Evolutionary conservation across 2,888 invertebrate genomes (phyloP), one percentile per base, ranked within the genome.

Genomic region (Orchesella flavescens): DNA sequence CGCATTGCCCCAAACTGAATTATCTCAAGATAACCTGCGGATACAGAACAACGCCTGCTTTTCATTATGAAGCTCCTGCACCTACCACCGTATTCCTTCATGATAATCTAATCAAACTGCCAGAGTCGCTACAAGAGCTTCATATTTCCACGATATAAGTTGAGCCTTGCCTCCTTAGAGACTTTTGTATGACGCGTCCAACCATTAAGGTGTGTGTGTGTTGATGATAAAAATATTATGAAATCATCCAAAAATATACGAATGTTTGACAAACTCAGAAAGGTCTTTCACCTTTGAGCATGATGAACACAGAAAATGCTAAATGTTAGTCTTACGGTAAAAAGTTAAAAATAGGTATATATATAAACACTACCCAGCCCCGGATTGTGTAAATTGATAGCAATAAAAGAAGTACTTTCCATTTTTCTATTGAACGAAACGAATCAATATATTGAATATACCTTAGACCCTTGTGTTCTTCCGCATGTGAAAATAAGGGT

Each of bases 21-120:
- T 72, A 75, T 68, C 63, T 86, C 3, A 86, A 86, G 74, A 53
- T 86, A 0, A 83, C 85, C 15, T 75, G 76, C 44, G 82, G 82
- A 65, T 69, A 17, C 43, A 68, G 55, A 19, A 34, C 12, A 10
- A 73, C 12, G 9, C 1, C 53, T 3, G 5, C 13, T 1, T 13
- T 19, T 2, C 10, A 17, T n/a, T 12, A 13, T 15, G 0, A n/a
- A 0, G 59, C 49, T n/a, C 44, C 23, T 19, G 65, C 82, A 17
- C 82, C 82, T 55, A 61, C 69, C 13, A 49, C 71, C 5, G 76
- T 76, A 1, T 82, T 82, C 23, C 55, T 82, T 17, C 77, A 84
- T 65, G 72, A 65, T 65, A 77, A 81, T 61, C 61, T 74, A 46
- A 57, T 82, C 17, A 69, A 61, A 9, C 46, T 84, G 7, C 75